Base-by-base conservation (phyloP, 1,140 invertebrate species). In the Bombus difficillimus region DNA sequence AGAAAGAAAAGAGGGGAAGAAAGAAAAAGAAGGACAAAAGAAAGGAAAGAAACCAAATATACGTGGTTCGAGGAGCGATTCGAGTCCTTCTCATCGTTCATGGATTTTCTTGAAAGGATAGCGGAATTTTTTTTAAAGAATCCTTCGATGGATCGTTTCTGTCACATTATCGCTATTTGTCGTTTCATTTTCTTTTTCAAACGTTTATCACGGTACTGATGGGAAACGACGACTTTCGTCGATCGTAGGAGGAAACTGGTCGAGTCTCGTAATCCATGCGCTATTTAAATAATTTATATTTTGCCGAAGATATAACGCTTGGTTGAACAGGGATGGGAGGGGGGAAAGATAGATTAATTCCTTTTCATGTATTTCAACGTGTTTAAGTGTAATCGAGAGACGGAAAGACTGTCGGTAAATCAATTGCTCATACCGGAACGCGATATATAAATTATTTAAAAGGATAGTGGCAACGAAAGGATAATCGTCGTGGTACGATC, bases 401-500 rank as follows among this genome's bases (percentile, higher is more conserved):
- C 64, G 82, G 82, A 84, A 84, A 84, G 82, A 84, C 82, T 79
- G 82, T 53, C 82, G 82, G 75, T 78, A 78, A 80, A 83, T 84
- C 76, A 84, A 84, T 84, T 84, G 76, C 76, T 84, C 82, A 79
- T 59, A 71, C 66, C 75, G 66, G 76, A 37, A 71, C 76, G 82
- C 75, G 76, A 84, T 84, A 79, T 79, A 79, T 84, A 84, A 84
- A 84, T 84, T 83, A 79, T 79, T 84, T 71, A 79, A 84, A 59
- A 4, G 22, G 39, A 78, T 59, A 78, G 47, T 57, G 64, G 64
- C n/a, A 68, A 83, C 28, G 34, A 57, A 37, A 68, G 43, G 32
- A 28, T 80, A 53, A 68, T 82, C 81, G 59, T 64, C 39, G 53
- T 74, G 39, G 80, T 43, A 64, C 81, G 81, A 74, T 82, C 81